Conservation (phyloP, 2,797 vertebrate genomes). For the Erethizon dorsatum region DNA sequence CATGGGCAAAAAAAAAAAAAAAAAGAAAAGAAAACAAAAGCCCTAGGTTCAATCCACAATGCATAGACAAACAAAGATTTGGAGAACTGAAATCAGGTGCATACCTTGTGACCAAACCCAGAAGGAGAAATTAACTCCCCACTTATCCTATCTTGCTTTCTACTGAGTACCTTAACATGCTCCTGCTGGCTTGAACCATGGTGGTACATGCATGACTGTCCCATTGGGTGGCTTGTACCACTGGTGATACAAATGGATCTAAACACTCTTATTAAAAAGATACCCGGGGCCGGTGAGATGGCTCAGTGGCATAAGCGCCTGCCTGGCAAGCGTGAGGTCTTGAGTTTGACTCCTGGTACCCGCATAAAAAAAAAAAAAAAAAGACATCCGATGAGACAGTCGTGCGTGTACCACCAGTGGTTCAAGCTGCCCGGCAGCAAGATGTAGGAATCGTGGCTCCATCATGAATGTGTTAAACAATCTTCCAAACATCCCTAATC, state of each 20-base stretch:
- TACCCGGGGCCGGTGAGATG: background rate
- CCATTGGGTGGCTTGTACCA: background rate
- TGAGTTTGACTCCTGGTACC: too few species aligned
- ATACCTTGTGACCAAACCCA: background rate
- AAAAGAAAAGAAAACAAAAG: background rate
- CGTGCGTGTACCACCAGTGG: background rate
- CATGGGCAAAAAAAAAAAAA: background rate
- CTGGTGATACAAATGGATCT: background rate
- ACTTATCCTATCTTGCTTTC: background rate
- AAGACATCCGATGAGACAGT: background rate
- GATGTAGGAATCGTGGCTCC: background rate
- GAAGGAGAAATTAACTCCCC: background rate
- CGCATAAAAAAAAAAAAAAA: too few species aligned
- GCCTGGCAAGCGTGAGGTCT: too few species aligned
- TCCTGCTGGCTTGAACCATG: background rate
- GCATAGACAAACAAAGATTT: background rate
- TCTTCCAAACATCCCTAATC: background rate
- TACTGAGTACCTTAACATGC: background rate
- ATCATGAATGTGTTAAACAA: background rate
- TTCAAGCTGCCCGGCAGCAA: background rate
- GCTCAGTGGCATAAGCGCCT: too few species aligned
- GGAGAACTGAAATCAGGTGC: background rate
- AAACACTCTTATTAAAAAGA: background rate
- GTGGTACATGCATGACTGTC: background rate
- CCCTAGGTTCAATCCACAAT: background rate